A percentile compares a stretch with the other conserved stretches of the same genome.
Conservation (phyloP, 2,113 vertebrate genomes). For the Verasper variegatus region DNA sequence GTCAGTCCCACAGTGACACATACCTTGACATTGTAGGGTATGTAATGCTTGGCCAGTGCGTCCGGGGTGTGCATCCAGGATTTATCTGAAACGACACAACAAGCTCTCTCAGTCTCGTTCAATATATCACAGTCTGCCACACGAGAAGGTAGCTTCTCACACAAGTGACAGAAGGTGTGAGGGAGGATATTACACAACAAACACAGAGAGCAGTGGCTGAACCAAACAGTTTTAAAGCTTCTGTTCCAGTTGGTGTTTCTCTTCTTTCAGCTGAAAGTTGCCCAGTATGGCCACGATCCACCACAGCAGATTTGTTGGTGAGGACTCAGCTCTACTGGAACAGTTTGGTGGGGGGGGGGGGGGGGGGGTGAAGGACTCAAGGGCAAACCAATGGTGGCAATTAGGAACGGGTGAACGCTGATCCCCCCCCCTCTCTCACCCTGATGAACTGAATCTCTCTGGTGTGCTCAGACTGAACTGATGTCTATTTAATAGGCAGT, state of each 20-base stretch:
- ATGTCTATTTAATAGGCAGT: no score
- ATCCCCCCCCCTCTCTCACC: not conserved
- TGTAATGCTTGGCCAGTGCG: conserved; percentile 97
- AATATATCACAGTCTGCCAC: not conserved
- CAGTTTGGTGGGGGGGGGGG: no score
- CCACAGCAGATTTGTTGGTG: not conserved
- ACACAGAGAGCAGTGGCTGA: not conserved
- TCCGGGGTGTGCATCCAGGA: conserved; percentile 99
- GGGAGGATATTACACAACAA: not conserved
- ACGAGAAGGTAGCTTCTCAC: no score
- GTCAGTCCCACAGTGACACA: conserved; percentile 46
- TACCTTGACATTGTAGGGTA: conserved; percentile 98
- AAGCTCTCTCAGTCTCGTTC: conserved; percentile 29
- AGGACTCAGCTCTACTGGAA: not conserved
- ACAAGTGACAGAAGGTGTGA: no score
- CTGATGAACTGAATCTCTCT: no score
- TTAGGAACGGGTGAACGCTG: not conserved
- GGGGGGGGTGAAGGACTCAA: not conserved
- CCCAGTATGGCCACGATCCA: not conserved
- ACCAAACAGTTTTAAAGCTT: not conserved
- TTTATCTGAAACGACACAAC: conserved; percentile 92
- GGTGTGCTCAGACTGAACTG: no score
- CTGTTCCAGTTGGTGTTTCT: not conserved
- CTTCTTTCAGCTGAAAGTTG: not conserved
- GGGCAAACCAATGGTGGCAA: not conserved